These are phyloP conservation scores for Drosophila putrida DNA, from an alignment of 2,888 invertebrate species.

Conservation along the genomic window DNA sequence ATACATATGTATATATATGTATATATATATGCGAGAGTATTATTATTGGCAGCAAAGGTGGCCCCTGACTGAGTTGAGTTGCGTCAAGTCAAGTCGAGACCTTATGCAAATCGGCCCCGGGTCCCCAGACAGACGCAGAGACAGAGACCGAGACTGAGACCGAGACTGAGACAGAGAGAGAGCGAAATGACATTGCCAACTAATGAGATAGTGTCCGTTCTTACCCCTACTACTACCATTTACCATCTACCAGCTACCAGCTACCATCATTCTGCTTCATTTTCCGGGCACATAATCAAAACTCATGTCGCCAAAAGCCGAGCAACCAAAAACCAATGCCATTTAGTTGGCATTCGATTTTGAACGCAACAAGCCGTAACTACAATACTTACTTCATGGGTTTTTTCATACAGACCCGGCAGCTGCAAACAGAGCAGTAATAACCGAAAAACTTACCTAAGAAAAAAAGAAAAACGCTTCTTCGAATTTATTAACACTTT, in stretches of 20 bases:
- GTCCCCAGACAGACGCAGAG: constrained; percentile 30
- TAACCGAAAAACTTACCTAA: neutral
- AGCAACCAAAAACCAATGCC: constrained; percentile 17
- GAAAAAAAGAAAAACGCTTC: neutral
- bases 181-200: constrained; percentile 73
- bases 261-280: neutral
- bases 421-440: constrained; percentile 77
- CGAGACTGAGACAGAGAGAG: constrained; percentile 5
- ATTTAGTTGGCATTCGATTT: constrained; percentile 74
- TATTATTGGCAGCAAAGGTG: constrained; percentile 76
- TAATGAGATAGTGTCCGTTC: constrained; percentile 63
- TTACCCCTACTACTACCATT: neutral
- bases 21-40: constrained; percentile 24
- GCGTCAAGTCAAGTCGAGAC: constrained; percentile 71
- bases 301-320: constrained; percentile 70
- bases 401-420: constrained; percentile 73
- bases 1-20: neutral
- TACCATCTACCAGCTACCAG: too few species aligned
- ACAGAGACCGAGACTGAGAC: too few species aligned
- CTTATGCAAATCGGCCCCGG: constrained; percentile 67
- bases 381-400: constrained; percentile 51
- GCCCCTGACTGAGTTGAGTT: constrained; percentile 54
- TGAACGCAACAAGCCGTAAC: constrained; percentile 48
- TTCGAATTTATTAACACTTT: neutral
- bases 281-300: constrained; percentile 62